These are phyloP conservation scores for Guaruba guarouba DNA, from an alignment of 2,113 vertebrate species.

Conservation along the genomic window DNA sequence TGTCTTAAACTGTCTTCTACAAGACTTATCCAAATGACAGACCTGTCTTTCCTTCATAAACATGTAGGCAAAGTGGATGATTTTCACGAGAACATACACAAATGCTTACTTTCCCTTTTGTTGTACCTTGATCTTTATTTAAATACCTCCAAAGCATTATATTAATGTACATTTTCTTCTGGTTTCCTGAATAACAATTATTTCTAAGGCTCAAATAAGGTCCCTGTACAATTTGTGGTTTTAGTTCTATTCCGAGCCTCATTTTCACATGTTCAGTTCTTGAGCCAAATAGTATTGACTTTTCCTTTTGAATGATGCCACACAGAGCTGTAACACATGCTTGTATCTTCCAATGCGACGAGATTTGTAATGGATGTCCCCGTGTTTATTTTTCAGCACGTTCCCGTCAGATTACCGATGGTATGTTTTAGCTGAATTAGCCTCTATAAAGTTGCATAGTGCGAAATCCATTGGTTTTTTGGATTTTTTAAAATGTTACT, in stretches of 20 bases:
- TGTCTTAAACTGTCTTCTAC: neutral
- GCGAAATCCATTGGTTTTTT: neutral
- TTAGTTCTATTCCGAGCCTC: neutral
- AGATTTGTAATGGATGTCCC: neutral
- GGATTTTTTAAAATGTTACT: neutral
- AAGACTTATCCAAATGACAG: neutral
- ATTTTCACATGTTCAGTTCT: neutral
- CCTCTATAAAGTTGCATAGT: slow-evolving; percentile 22
- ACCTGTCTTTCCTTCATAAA: neutral
- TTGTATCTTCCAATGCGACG: neutral
- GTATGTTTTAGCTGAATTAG: slow-evolving; percentile 31
- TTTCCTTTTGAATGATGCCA: slow-evolving; percentile 17
- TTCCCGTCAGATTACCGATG: neutral
- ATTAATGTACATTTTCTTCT: slow-evolving; percentile 44
- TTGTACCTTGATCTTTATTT: slow-evolving; percentile 60
- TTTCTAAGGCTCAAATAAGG: neutral
- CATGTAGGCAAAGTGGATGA: neutral
- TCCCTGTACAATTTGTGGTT: neutral
- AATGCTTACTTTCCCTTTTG: neutral
- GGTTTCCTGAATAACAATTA: neutral
- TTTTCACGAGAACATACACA: neutral
- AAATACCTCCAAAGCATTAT: slow-evolving; percentile 56
- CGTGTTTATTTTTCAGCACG: slow-evolving; percentile 26
- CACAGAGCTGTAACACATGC: neutral
- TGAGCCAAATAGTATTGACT: neutral